phyloP scores from a whole-genome alignment of 2,888 invertebrate species.

The Aleiodes testaceus region DNA sequence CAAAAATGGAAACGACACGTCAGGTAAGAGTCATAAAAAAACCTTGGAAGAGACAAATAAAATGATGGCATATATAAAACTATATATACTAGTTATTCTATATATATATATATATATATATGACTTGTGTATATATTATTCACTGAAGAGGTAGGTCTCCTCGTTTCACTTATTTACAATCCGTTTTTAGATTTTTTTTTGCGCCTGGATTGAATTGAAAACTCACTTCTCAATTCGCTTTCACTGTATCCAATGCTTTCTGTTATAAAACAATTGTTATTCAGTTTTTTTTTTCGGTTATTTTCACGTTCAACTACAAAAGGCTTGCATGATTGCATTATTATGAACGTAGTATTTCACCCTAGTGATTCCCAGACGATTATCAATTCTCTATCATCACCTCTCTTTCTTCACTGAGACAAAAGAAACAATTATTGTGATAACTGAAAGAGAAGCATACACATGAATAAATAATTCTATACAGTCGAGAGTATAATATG shows the following conservation, averaged over 20 bases:
- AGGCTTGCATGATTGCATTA: slow-evolving; percentile 23
- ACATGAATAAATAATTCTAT: background rate
- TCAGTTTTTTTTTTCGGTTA: background rate
- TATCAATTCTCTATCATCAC: slow-evolving; percentile 7
- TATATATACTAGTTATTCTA: background rate
- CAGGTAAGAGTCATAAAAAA: slow-evolving; percentile 37
- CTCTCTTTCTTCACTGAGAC: slow-evolving; percentile 3
- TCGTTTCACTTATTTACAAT: background rate
- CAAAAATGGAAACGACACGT: slow-evolving; percentile 31
- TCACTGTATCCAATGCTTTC: slow-evolving; percentile 17
- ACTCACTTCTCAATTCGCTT: slow-evolving; percentile 4
- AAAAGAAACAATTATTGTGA: background rate
- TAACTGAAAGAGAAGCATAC: background rate
- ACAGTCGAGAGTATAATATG: background rate
- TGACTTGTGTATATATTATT: background rate
- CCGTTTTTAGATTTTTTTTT: slow-evolving; percentile 21
- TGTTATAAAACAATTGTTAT: background rate
- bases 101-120: slow-evolving; percentile 16
- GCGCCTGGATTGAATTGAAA: background rate
- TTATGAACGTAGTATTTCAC: slow-evolving; percentile 11
- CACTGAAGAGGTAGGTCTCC: slow-evolving; percentile 13
- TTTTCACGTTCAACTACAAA: background rate
- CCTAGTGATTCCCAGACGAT: slow-evolving; percentile 1
- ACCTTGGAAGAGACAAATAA: background rate
- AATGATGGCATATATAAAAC: background rate